These are phyloP conservation scores for Oscheius myriophilus DNA, from an alignment of 2,888 invertebrate genomes.

Conservation along the genomic window DNA sequence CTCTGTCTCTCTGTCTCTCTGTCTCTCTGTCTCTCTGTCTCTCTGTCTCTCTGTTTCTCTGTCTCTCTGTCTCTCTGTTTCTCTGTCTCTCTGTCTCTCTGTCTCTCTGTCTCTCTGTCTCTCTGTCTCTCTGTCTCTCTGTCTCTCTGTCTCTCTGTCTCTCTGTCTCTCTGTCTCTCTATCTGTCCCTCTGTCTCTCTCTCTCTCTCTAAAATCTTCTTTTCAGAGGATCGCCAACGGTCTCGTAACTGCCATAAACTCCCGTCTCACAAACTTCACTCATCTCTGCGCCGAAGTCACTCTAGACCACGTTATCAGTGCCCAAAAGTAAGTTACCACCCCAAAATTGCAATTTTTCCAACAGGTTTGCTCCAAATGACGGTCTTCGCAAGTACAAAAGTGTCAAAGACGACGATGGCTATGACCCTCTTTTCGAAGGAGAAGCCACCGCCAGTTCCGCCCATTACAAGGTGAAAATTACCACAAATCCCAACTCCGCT, in stretches of 20 bases:
- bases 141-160: no score
- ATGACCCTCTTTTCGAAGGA: conserved; percentile 81
- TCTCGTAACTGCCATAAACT: conserved; percentile 71
- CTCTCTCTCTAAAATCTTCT: no score
- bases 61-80: no score
- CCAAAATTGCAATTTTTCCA: no score
- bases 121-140: no score
- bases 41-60: no score
- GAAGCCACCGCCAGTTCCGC: conserved; percentile 76
- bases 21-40: no score
- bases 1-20: no score
- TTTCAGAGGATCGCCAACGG: conserved; percentile 71
- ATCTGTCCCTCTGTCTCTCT: no score
- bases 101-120: no score
- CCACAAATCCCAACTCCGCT: conserved; percentile 80
- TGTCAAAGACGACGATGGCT: conserved; percentile 83
- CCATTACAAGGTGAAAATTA: conserved; percentile 83
- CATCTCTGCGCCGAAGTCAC: conserved; percentile 69
- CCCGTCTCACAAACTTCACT: conserved; percentile 74
- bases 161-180: no score
- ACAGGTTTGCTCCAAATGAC: conserved; percentile 77
- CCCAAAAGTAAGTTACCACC: conserved; percentile 25
- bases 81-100: no score
- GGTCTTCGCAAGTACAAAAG: conserved; percentile 66
- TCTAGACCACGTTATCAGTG: conserved; percentile 71